A percentile compares a stretch with the other conserved stretches of the same genome.
Evolutionary conservation across 2,888 invertebrate genomes (phyloP).

Genomic region (Agrotis clavis): DNA sequence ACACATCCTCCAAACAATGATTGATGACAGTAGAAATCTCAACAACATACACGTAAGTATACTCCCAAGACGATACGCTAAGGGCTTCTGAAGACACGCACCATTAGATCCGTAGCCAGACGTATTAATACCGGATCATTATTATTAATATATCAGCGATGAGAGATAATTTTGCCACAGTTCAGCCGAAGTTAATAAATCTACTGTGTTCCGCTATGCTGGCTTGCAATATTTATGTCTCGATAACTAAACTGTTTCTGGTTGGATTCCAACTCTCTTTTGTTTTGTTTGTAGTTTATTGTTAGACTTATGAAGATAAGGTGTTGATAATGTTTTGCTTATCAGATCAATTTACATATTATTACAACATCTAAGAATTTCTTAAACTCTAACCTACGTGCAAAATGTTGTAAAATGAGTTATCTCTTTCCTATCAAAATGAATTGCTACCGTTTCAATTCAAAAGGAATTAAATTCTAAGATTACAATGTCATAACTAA

Average conservation of each 20-base stretch:
- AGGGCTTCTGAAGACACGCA: constrained; percentile 70
- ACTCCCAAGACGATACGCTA: constrained; percentile 66
- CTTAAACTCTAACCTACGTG: constrained; percentile 21
- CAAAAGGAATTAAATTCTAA: background rate
- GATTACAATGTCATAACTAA: constrained; percentile 1
- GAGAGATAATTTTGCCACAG: constrained; percentile 74
- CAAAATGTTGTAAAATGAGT: constrained; percentile 5
- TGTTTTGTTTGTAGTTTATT: constrained; percentile 32
- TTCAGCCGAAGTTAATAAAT: constrained; percentile 71
- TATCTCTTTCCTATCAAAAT: constrained; percentile 10
- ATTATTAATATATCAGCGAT: constrained; percentile 82
- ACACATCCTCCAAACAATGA: constrained; percentile 41
- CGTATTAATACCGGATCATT: constrained; percentile 80
- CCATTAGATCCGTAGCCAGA: constrained; percentile 77
- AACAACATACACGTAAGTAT: constrained; percentile 23
- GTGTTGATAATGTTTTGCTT: constrained; percentile 34
- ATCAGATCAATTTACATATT: constrained; percentile 50
- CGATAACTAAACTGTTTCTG: constrained; percentile 52
- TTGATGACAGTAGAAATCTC: constrained; percentile 50
- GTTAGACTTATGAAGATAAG: constrained; percentile 27
- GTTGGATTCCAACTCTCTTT: constrained; percentile 33
- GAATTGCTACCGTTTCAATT: constrained; percentile 24
- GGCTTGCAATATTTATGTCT: constrained; percentile 63
- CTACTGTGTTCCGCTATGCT: constrained; percentile 64
- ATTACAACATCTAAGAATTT: constrained; percentile 7